Base-by-base conservation (phyloP, 2,113 vertebrate genomes). In the Fulmarus glacialis region DNA sequence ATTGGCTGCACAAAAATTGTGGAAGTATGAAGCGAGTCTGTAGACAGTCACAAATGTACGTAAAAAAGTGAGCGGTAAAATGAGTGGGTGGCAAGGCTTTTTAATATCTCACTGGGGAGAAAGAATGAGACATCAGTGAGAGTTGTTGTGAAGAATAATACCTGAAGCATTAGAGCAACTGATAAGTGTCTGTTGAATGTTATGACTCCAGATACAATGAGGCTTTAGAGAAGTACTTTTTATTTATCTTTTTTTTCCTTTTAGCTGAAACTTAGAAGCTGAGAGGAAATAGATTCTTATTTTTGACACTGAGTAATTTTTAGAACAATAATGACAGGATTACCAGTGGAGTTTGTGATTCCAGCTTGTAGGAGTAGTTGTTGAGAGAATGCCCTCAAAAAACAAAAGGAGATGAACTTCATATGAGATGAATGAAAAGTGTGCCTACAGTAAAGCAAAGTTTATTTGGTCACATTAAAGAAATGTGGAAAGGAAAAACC, bases 201-300 rank as follows among this genome's bases (percentile, higher is more conserved):
- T 96, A 87, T 77, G 71, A 88, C 59, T 90, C 58, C 34, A 88
- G 40, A 42, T 48, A 92, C 24, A 90, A 72, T 64, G 60, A 88
- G 42, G 23, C 20, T 94, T 96, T 87, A 60, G 40, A 95, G 43
- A 92, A 93, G 52, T 64, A 83, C 79, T 92, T 96, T 77, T 80
- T 94, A 82, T 94, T 90, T 88, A 83, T 80, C 20, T 2, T 36
- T 82, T 64, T 66, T 29, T 16, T 6, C 11, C 20, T 84, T 74
- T 78, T 74, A 74, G 32, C 7, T 60, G 40, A 80, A 94, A 80
- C 36, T 75, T 88, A 85, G 84, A 82, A 92, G 62, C 27, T n/a
- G 21, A 90, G 40, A 78, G 48, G 71, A 97, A 90, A 92, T 26
- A 90, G 43, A 53, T 87, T 72, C 27, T 72, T 94, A 24, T 77